Conservation (phyloP, 2,888 invertebrate genomes). For the Scaptomyza tumidula region DNA sequence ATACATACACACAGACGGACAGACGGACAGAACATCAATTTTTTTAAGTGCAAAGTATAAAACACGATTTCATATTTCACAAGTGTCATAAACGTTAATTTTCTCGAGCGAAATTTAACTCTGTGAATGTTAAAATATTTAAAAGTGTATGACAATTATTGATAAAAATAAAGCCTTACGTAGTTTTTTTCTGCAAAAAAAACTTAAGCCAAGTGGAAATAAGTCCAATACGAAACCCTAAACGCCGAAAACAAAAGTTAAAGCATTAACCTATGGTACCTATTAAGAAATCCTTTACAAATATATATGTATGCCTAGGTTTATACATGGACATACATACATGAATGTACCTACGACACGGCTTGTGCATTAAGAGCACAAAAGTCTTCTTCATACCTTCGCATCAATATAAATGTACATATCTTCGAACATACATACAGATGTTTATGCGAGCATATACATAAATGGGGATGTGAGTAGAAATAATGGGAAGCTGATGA, state of each 20-base stretch:
- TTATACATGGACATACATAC: background rate
- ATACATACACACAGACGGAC: no score
- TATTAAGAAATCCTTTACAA: background rate
- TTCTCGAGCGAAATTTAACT: no score
- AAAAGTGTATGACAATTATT: no score
- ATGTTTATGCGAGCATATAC: background rate
- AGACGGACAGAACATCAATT: no score
- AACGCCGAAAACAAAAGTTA: background rate
- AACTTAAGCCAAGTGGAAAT: background rate
- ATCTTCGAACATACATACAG: background rate
- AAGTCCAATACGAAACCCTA: background rate
- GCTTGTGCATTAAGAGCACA: background rate
- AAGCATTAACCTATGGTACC: slow-evolving; percentile 1
- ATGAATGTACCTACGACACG: background rate
- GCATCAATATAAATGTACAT: background rate
- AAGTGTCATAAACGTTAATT: no score
- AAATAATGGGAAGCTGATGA: slow-evolving; percentile 40
- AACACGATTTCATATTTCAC: no score
- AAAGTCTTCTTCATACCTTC: slow-evolving; percentile 3
- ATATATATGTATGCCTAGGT: background rate
- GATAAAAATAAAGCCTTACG: background rate
- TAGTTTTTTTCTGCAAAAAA: slow-evolving; percentile 1
- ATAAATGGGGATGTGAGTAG: slow-evolving; percentile 12
- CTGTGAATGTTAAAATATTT: no score
- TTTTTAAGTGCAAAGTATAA: no score